phyloP scores from a whole-genome alignment of 2,888 invertebrate genomes.

The Dryobota labecula region DNA sequence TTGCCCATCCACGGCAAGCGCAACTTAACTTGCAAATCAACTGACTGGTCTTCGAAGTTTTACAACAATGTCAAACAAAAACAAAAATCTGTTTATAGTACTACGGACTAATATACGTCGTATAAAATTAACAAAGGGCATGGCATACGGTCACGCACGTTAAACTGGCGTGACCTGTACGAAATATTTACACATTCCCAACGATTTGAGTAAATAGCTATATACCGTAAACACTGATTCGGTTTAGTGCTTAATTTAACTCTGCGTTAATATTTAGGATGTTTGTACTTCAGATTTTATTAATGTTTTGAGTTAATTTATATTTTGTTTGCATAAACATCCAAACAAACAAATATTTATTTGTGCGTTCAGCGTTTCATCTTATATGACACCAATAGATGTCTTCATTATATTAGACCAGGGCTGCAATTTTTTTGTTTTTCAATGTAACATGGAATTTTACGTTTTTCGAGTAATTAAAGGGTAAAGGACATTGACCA shows the following conservation, averaged over 20 bases:
- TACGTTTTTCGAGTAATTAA: too few species aligned
- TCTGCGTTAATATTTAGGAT: constrained; percentile 36
- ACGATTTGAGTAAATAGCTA: constrained; percentile 50
- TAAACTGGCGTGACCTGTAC: constrained; percentile 40
- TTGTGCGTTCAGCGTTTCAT: constrained; percentile 13
- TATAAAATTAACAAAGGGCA: constrained; percentile 27
- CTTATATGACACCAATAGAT: constrained; percentile 18
- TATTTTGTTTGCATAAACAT: constrained; percentile 31
- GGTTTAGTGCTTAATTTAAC: constrained; percentile 51
- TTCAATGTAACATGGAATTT: too few species aligned
- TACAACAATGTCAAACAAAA: neutral
- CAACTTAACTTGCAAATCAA: neutral
- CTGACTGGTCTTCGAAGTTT: neutral
- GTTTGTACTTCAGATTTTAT: constrained; percentile 42
- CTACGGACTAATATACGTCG: constrained; percentile 1
- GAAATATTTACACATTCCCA: constrained; percentile 53
- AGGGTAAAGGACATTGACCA: too few species aligned
- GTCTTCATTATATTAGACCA: constrained; percentile 16
- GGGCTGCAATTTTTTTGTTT: too few species aligned
- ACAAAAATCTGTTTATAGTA: constrained; percentile 22
- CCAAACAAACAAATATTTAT: constrained; percentile 15
- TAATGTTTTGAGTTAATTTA: constrained; percentile 39
- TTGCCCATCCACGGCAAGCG: neutral
- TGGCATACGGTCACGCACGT: constrained; percentile 46
- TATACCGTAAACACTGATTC: constrained; percentile 46